Evolutionary conservation across 2,113 vertebrate species (phyloP).

Genomic region (Etia nguti): DNA sequence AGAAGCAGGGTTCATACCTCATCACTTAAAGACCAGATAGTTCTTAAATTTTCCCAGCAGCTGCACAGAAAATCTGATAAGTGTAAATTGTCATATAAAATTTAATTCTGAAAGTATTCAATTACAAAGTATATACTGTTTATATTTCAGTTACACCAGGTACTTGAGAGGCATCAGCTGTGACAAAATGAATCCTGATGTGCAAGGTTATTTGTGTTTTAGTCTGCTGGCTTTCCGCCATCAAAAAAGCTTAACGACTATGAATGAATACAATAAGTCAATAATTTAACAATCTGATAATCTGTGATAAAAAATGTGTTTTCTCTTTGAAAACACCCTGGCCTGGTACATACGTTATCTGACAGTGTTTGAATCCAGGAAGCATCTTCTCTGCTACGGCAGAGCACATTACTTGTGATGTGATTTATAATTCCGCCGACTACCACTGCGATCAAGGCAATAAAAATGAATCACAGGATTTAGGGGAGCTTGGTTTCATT

Average conservation of each 20-base stretch:
- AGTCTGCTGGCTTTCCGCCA: background rate
- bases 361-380: background rate
- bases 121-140: background rate
- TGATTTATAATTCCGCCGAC: conserved; percentile 14
- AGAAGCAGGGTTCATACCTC: background rate
- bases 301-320: background rate
- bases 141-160: background rate
- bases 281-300: conserved; percentile 24
- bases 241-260: background rate
- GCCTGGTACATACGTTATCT: background rate
- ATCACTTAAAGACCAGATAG: background rate
- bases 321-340: background rate
- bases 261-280: background rate
- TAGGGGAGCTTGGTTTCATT: background rate
- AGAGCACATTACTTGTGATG: background rate
- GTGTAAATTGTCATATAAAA: background rate
- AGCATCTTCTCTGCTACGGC: background rate
- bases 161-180: background rate
- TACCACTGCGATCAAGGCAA: background rate
- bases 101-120: background rate
- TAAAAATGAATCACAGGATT: conserved; percentile 5
- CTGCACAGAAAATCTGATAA: background rate
- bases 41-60: background rate
- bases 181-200: background rate
- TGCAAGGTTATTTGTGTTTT: background rate